Percentiles rank a stretch among this genome's conserved stretches.
Conservation (phyloP, 2,113 vertebrate genomes). For the Clarias macrocephalus region DNA sequence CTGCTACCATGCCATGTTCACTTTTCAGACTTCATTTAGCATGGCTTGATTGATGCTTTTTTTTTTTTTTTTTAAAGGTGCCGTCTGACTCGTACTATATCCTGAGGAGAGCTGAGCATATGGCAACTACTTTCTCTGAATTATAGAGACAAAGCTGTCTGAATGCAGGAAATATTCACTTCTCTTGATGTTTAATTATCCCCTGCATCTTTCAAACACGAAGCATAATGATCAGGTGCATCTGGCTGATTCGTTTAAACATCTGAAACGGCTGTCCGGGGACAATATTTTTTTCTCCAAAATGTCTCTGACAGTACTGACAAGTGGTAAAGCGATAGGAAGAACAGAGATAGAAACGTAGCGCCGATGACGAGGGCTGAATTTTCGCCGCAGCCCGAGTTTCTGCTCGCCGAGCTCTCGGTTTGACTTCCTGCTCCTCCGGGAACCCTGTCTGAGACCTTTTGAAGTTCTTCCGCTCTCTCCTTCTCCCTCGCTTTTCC, state of each 20-base stretch:
- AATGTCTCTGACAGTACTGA: slow-evolving; percentile 43
- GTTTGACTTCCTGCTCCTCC: slow-evolving; percentile 46
- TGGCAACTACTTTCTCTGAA: background rate
- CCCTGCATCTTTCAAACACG: background rate
- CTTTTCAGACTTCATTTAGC: slow-evolving; percentile 22
- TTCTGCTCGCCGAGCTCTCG: slow-evolving; percentile 43
- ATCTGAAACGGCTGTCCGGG: slow-evolving; percentile 22
- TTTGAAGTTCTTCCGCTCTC: slow-evolving; percentile 52
- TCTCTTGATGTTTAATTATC: slow-evolving; percentile 43
- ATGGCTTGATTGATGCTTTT: background rate
- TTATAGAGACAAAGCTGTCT: slow-evolving; percentile 6
- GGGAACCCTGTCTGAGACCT: slow-evolving; percentile 37
- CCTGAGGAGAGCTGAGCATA: background rate
- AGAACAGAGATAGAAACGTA: slow-evolving; percentile 22
- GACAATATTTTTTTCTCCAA: slow-evolving; percentile 26
- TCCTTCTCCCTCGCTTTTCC: background rate
- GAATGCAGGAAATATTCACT: background rate
- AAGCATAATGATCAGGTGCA: slow-evolving; percentile 41
- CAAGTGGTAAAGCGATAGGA: slow-evolving; percentile 7
- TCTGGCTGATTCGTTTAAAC: slow-evolving; percentile 39
- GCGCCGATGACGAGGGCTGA: slow-evolving; percentile 15
- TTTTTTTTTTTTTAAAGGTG: background rate
- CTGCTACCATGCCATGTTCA: background rate
- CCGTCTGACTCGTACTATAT: background rate
- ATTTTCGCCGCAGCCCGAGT: slow-evolving; percentile 33